Evolutionary conservation across 2,888 invertebrate genomes (phyloP), one percentile per base, ranked within the genome.

Genomic region (Parapristionchus giblindavisi): DNA sequence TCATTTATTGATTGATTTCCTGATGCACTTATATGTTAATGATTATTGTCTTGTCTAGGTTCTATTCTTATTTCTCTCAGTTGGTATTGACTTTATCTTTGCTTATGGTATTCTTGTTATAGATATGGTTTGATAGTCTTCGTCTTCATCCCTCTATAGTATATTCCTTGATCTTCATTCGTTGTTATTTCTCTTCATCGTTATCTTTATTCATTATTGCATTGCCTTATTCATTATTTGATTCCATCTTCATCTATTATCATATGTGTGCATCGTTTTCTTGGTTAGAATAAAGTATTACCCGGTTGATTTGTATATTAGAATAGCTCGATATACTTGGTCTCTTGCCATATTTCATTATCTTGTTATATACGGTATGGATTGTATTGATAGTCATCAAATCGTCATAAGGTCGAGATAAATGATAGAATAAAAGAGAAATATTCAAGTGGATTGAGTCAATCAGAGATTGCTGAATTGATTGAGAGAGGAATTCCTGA

Each of bases 401-500:
- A 34, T 5, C 58, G 1, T 21, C 5, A 11, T 24, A 24, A 24
- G 24, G 40, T 61, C 43, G 66, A 66, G 43, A 51, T 17, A 29
- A 4, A 27, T 48, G n/a, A 48, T 51, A 54, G 21, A 17, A 8
- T 51, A 32, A 5, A 66, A 66, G n/a, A n/a, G n/a, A n/a, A n/a
- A n/a, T n/a, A n/a, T n/a, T n/a, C n/a, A n/a, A n/a, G n/a, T n/a
- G n/a, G n/a, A n/a, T n/a, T n/a, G n/a, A n/a, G n/a, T n/a, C n/a
- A n/a, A n/a, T n/a, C n/a, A 8, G 66, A 66, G 66, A 66, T 66
- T 32, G 66, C 43, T 66, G 66, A 66, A 11, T 29, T 66, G 48
- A 66, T 66, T 4, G 66, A 66, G 66, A 66, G 66, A 66, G 79
- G 79, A 61, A n/a, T 63, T 3, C n/a, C 76, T 3, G 78, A 80